A percentile compares a stretch with the other conserved stretches of the same genome.
Conservation (phyloP, 2,113 vertebrate genomes). For the Corynorhinus townsendii region DNA sequence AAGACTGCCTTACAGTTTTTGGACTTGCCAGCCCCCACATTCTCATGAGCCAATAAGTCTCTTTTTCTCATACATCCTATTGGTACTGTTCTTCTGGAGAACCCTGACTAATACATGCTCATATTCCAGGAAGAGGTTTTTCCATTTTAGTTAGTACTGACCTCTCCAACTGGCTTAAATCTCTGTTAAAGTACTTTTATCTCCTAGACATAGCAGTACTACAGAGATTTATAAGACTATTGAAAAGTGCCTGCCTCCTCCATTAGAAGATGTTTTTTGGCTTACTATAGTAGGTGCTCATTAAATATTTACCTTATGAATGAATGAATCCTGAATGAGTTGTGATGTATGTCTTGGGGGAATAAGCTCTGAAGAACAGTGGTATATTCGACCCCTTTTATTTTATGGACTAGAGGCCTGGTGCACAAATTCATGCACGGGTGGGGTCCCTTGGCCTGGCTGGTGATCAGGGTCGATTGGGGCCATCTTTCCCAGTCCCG, state of each 20-base stretch:
- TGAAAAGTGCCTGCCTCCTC: not conserved
- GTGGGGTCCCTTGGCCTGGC: too few relatives aligned
- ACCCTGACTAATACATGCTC: not conserved
- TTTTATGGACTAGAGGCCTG: not conserved
- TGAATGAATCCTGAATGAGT: not conserved
- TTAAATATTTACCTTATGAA: slow-evolving; percentile 26
- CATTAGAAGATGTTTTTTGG: not conserved
- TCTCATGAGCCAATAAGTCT: not conserved
- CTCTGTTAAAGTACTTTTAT: not conserved
- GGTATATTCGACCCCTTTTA: not conserved
- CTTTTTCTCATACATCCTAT: not conserved
- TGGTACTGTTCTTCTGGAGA: not conserved
- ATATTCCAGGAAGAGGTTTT: not conserved
- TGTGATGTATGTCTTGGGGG: not conserved
- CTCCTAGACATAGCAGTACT: not conserved
- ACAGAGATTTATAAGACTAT: not conserved
- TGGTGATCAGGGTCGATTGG: too few relatives aligned
- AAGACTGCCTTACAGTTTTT: not conserved
- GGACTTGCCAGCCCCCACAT: not conserved
- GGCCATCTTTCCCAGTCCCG: too few relatives aligned
- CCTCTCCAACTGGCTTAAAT: not conserved
- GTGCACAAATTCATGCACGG: too few relatives aligned
- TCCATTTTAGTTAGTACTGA: not conserved
- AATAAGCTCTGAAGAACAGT: not conserved
- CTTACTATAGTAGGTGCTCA: not conserved